Base-by-base conservation (phyloP, 1,140 invertebrate genomes). In the Brachionus calyciflorus region DNA sequence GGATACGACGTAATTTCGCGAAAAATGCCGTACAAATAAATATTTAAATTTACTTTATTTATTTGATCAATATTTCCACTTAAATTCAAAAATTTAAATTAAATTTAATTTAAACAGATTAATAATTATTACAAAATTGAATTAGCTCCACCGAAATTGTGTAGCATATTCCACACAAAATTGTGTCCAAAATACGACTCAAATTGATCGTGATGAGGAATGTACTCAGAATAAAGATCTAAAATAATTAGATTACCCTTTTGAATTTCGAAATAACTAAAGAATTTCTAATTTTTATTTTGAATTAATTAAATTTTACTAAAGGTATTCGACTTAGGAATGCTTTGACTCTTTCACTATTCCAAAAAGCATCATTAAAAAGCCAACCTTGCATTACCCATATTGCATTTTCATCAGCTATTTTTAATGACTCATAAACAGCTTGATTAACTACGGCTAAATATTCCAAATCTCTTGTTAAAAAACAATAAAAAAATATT, bases 81-180 rank as follows among this genome's bases (percentile, higher is more conserved):
- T 93, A 93, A 83, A 93, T 93, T 9, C 40, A 24, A 1, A 65
- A 44, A 26, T 30, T 6, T 33, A 37, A 60, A 60, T 14, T 41
- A n/a, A n/a, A n/a, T n/a, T n/a, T n/a, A n/a, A n/a, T 65, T 46
- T 65, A 12, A 46, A 65, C 12, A 44, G 17, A 37, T 1, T 21
- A 60, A 60, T 60, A n/a, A 37, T 33, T 40, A 33, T 46, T 12
- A 19, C 0, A 44, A 12, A 37, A 37, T 5, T 85, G 0, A 37
- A 65, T 65, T 65, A 3, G 91, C 93, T 0, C 93, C 94, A 10
- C 94, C 94, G 82, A 94, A 97, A 83, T 96, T 93, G 79, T 96
- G 93, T 19, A 97, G 84, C 92, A 96, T 95, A 82, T 93, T 94
- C 93, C 93, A 96, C 57, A 98, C 91, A 82, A 93, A 98, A 0